Percentiles rank a stretch among this genome's conserved stretches.
These are phyloP conservation scores for Lordiphosa clarofinis DNA, from an alignment of 1,140 invertebrate species.

Conservation along the genomic window DNA sequence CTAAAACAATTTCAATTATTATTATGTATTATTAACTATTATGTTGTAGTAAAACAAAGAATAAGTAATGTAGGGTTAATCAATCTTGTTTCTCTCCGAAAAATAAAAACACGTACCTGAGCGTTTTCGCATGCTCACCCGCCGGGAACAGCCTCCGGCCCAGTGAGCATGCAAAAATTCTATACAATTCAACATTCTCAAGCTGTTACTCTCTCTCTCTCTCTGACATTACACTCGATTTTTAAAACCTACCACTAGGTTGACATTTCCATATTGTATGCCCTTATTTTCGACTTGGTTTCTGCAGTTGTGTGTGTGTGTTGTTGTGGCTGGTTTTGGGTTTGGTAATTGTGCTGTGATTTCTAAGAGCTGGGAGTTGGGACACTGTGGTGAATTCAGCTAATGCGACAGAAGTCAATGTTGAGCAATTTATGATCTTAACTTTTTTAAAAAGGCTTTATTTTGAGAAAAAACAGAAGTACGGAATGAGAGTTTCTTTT, in stretches of 20 bases:
- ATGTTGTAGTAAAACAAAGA: constrained; percentile 74
- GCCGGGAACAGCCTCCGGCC: neutral
- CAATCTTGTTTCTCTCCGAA: constrained; percentile 84
- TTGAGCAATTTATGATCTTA: neutral
- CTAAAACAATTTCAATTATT: constrained; percentile 9
- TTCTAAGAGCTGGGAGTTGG: neutral
- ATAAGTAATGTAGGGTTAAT: constrained; percentile 80
- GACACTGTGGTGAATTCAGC: too few species aligned
- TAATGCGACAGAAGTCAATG: too few species aligned
- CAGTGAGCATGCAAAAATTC: constrained; percentile 62
- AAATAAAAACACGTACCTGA: constrained; percentile 80
- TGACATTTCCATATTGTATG: constrained; percentile 40
- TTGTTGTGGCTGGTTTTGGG: constrained; percentile 1
- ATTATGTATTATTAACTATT: constrained; percentile 26
- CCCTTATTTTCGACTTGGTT: constrained; percentile 46
- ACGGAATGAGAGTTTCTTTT: too few species aligned
- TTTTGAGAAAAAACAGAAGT: too few species aligned
- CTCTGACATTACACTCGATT: constrained; percentile 56
- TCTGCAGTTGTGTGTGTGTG: constrained; percentile 15
- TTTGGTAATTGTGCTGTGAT: neutral
- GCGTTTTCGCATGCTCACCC: constrained; percentile 64
- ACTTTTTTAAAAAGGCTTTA: too few species aligned
- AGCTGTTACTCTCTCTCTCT: constrained; percentile 55
- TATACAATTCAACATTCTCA: constrained; percentile 77
- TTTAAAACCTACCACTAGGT: constrained; percentile 50